Evolutionary conservation across 2,888 invertebrate species (phyloP), one percentile per base, ranked within the genome.

Genomic region (Lamproptera curius): DNA sequence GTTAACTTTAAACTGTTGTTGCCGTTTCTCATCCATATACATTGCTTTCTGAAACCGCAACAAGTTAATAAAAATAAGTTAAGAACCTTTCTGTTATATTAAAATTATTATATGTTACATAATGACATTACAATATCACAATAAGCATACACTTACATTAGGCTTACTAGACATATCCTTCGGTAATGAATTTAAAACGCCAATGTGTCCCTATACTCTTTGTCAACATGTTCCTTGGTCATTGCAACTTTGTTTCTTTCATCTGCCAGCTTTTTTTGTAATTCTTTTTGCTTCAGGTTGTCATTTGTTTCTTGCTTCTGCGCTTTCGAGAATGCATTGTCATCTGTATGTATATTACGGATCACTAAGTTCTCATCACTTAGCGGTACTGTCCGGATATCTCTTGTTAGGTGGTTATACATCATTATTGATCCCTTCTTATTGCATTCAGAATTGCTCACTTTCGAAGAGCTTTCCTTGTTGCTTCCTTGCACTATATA

Each of bases 201-300:
- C 52, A 86, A 71, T 28, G 86, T 86, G 45, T 86, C 84, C 47
- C 68, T 73, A 54, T 83, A 86, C 55, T 88, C 88, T 48, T 82
- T 85, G 46, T 88, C 85, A 36, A 86, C 75, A 65, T 94, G 89
- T 58, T 97, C 88, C 72, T 94, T 94, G 54, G 95, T 71, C 58
- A 82, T 61, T 8, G 86, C 86, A 39, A 86, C 64, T 64, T 70
- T 84, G 51, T 65, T 75, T 46, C 79, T 75, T 44, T 31, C 31
- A 13, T 44, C 40, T 11, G 35, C 43, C 36, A 49, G 74, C 28
- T 66, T 76, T 11, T 65, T 61, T 15, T 66, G 62, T 14, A 70
- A 63, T 31, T 64, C 63, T 16, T 66, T 64, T 35, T 62, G 63
- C 2, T 42, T 36, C 8, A 61, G 50, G 6, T 51, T 46, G 1